Evolutionary conservation across 2,888 invertebrate genomes (phyloP), one percentile per base, ranked within the genome.

Genomic region (Hypomecis punctinalis): DNA sequence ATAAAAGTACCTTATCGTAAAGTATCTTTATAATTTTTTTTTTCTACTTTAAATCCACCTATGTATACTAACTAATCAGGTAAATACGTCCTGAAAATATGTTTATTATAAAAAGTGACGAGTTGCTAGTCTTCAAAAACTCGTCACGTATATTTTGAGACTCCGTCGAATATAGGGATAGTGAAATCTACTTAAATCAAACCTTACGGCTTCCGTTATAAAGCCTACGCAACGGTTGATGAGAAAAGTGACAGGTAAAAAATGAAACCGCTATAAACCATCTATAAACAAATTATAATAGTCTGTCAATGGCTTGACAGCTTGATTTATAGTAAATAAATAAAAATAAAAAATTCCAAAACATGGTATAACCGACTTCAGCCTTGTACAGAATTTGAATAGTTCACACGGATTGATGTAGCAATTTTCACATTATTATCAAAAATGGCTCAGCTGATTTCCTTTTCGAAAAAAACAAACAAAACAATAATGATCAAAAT

Each of bases 111-210:
- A 72, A 72, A 64, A 68, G 66, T 71, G 72, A 69, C 78, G 74
- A 76, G 79, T 78, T 72, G 67, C 84, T 86, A 86, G 86, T 87
- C 85, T 78, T 77, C 70, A 69, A 70, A 79, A 77, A 73, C 77
- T 81, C 76, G 81, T 76, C 76, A 63, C 54, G 55, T 67, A 59
- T 67, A 68, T 70, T 23, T 70, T 67, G 61, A 73, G 68, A 77
- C 72, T 81, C 81, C 79, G 79, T 83, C 77, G 72, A 63, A 64
- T 69, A n/a, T 63, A 72, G 59, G 65, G 61, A 51, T 67, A 65
- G 62, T 37, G 13, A 48, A 57, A 45, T 53, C 61, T 66, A 61
- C 65, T 65, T 65, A 64, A 64, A 53, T 43, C 43, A 49, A 43
- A 56, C 56, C 13, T 42, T 60, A 52, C 62, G 63, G 67, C 46